Evolutionary conservation across 2,113 vertebrate species (phyloP), one percentile per base, ranked within the genome.

Genomic region (Lucifuga dentata): DNA sequence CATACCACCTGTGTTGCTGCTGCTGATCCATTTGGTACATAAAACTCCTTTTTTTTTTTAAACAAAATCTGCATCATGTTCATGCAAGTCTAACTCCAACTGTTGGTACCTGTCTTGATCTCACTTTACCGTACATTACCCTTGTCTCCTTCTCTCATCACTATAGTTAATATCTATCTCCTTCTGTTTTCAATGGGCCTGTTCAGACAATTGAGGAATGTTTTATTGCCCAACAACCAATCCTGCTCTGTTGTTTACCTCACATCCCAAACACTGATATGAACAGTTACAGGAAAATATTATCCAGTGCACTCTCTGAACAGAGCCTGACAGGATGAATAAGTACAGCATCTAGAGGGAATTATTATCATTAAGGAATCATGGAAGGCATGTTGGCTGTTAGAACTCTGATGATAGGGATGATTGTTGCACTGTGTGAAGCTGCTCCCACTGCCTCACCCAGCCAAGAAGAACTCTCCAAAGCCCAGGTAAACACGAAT

Each of bases 401-500:
- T 11, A 62, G 45, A 58, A 21, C 21, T 0, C 10, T 73, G 57
- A 44, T 70, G 12, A 6, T 64, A 1, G 29, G 23, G 40, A n/a
- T 71, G 40, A 35, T 49, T n/a, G 15, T 40, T 0, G 46, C 35
- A 8, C 19, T 40, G 9, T 57, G 75, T 33, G 41, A 59, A 71
- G 69, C 85, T 51, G 40, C 50, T 15, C 78, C 76, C 21, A 55
- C 44, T 19, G 2, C 36, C 17, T 19, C 66, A 33, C 32, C 61
- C 44, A 65, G 17, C 35, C 68, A 66, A 48, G 69, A 80, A 23
- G 73, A 80, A 1, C 13, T 80, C 11, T 15, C 75, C 12, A 77
- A 72, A 80, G 85, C 75, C 8, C 78, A 82, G 78, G 78, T 87
- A 84, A 80, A 52, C 35, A 55, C n/a, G n/a, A n/a, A n/a, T n/a